Conservation (phyloP, 2,113 vertebrate species). For the Amazona vittata region DNA sequence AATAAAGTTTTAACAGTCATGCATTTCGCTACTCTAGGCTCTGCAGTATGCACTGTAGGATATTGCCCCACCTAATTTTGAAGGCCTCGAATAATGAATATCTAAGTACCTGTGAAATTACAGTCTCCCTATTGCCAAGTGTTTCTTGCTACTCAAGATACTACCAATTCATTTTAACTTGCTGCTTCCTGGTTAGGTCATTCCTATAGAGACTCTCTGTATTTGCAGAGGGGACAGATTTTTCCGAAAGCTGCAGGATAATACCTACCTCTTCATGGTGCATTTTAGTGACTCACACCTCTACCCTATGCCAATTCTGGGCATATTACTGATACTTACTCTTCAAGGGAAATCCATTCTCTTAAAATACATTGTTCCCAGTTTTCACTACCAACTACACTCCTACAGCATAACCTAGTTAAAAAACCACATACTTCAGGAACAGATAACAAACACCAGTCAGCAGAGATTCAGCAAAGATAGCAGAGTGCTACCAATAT, state of each 20-base stretch:
- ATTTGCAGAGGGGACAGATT: neutral
- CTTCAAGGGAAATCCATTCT: neutral
- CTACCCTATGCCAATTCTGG: neutral
- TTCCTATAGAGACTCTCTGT: neutral
- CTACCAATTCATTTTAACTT: neutral
- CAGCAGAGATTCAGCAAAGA: neutral
- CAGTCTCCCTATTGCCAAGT: neutral
- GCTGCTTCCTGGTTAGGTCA: neutral
- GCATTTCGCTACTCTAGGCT: neutral
- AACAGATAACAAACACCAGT: neutral
- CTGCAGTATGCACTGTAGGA: neutral
- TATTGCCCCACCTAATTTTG: neutral
- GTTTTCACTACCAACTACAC: neutral
- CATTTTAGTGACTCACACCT: neutral
- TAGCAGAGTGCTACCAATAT: neutral
- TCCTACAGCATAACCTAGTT: neutral
- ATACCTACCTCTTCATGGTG: accelerated
- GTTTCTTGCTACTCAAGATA: neutral
- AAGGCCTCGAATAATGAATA: neutral
- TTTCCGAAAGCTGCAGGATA: neutral
- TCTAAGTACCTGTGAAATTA: neutral
- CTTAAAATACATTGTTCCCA: neutral
- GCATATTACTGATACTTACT: neutral
- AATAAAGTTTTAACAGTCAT: neutral
- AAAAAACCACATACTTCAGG: neutral